These are phyloP conservation scores for Tenthredo amoena DNA, from an alignment of 2,888 invertebrate genomes.

Conservation along the genomic window DNA sequence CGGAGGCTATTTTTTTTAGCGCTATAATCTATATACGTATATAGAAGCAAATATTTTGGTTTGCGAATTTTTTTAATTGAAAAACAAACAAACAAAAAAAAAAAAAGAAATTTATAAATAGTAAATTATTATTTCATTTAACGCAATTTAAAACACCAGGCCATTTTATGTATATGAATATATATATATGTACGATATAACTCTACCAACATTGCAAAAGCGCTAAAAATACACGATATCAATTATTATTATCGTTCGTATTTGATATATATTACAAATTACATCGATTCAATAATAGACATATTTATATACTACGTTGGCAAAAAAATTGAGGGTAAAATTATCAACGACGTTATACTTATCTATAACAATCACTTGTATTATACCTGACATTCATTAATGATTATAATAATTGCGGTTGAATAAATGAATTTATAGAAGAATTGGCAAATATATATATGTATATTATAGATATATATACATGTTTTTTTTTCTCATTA, in stretches of 20 bases:
- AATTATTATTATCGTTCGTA: constrained; percentile 19
- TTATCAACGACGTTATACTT: constrained; percentile 18
- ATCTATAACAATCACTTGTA: constrained; percentile 19
- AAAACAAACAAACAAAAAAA: too few relatives aligned
- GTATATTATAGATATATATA: background rate
- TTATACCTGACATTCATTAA: background rate
- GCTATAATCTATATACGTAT: too few relatives aligned
- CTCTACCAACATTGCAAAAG: constrained; percentile 37
- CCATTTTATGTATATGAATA: background rate
- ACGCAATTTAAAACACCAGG: background rate
- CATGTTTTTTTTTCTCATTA: background rate
- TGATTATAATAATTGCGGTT: background rate
- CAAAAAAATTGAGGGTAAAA: background rate
- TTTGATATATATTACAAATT: constrained; percentile 15
- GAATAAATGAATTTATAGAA: background rate
- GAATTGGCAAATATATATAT: background rate
- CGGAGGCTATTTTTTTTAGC: background rate
- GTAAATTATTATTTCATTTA: background rate
- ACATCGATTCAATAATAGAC: constrained; percentile 10
- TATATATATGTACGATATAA: background rate
- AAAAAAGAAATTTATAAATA: too few relatives aligned
- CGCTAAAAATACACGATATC: constrained; percentile 37
- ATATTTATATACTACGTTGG: background rate
- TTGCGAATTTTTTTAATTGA: too few relatives aligned
- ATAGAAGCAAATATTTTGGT: too few relatives aligned